Evolutionary conservation across 92 coral and sea anemone genomes (phyloP), one percentile per base, ranked within the genome.

Genomic region (Parazoanthus atlanticus): DNA sequence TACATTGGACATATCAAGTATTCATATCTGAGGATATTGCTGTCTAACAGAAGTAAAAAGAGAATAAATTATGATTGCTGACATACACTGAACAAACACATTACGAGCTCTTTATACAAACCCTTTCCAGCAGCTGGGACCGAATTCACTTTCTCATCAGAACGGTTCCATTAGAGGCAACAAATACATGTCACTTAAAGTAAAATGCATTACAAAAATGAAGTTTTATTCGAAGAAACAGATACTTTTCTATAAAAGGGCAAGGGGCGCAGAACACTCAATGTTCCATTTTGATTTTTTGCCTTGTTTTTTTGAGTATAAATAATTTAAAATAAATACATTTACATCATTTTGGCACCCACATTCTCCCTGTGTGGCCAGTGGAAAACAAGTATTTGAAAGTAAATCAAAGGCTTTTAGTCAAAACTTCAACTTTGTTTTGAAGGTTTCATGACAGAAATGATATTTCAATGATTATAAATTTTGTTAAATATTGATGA

Each of bases 21-120:
- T 92, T 93, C 91, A 86, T 86, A 92, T 91, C 94, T 91, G 56
- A 86, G 94, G 98, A 94, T 89, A 93, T 89, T 92, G 94, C 94
- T 89, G 91, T 64, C 84, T 80, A 81, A 93, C 91, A 66, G 84
- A 79, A 86, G 94, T 86, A 94, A 95, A 89, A 90, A 85, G 90
- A 80, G 94, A 95, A 93, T 93, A 91, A 93, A 95, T 95, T 91
- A 92, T 85, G 87, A 86, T 84, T 90, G 95, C 88, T 93, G 98
- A 95, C 98, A 95, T 91, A 93, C 88, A 95, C 91, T 93, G 98
- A 95, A 76, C 98, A 95, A 95, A 95, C 93, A 93, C 98, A 93
- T 95, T 93, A 95, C 90, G 83, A 84, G 89, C 85, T 91, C 92
- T 93, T 95, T 91, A 90, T 90, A 90, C 92, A 92, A 65, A 61